These are phyloP conservation scores for Macquaria ambigua DNA, from an alignment of 2,113 vertebrate genomes.

Conservation along the genomic window DNA sequence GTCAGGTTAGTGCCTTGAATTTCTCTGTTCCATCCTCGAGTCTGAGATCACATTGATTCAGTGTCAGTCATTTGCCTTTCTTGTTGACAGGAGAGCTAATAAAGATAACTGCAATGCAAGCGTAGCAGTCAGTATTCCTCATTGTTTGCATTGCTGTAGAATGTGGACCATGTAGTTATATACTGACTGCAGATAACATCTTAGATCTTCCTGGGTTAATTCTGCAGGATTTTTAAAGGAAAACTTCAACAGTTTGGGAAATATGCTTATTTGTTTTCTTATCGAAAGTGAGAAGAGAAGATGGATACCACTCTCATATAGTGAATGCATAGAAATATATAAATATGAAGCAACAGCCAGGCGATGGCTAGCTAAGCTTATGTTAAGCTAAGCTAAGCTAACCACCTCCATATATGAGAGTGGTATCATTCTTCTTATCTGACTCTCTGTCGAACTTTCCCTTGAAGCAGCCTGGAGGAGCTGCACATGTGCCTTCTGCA, in stretches of 20 bases:
- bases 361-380: not conserved
- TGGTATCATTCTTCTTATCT: not conserved
- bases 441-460: not conserved
- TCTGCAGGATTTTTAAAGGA: not conserved
- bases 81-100: not conserved
- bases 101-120: not conserved
- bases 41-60: slow-evolving; percentile 26
- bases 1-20: not conserved
- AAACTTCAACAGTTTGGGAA: not conserved
- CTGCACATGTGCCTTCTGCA: slow-evolving; percentile 34
- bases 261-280: not conserved
- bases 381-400: not conserved
- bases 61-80: not conserved
- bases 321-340: too few relatives aligned
- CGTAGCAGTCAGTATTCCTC: not conserved
- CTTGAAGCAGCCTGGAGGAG: not conserved
- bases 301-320: not conserved
- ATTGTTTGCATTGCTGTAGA: not conserved
- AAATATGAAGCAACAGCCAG: not conserved
- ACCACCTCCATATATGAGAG: not conserved
- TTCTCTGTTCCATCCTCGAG: not conserved
- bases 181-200: not conserved
- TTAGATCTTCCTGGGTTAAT: too few relatives aligned
- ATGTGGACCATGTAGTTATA: too few relatives aligned
- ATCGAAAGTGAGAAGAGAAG: not conserved